These are phyloP conservation scores for Thereuonema tuberculata DNA, from an alignment of 1,140 invertebrate genomes.

Conservation along the genomic window DNA sequence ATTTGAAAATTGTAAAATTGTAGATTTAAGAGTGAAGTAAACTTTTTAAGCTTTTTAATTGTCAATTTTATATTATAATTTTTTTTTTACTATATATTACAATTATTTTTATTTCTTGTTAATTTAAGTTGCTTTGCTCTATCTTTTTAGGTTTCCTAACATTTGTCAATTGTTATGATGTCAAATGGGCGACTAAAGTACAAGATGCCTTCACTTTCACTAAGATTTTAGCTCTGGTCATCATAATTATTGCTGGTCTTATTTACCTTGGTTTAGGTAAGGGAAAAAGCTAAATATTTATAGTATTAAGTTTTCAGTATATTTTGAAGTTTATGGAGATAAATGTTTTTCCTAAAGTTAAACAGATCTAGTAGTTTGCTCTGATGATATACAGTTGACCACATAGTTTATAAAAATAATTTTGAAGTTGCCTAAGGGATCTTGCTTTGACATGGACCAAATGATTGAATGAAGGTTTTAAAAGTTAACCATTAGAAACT, in stretches of 20 bases:
- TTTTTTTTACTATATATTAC: neutral
- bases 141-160: constrained; percentile 66
- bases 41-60: constrained; percentile 6
- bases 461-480: no score
- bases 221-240: constrained; percentile 75
- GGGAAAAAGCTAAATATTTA: constrained; percentile 8
- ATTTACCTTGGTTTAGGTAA: constrained; percentile 37
- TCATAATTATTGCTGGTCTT: constrained; percentile 76
- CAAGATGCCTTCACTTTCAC: constrained; percentile 88
- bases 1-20: constrained; percentile 3
- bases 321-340: neutral
- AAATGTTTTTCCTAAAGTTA: constrained; percentile 11
- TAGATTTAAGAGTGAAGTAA: neutral
- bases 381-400: no score
- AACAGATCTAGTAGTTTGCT: constrained; percentile 3
- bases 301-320: constrained; percentile 2
- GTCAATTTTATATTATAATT: constrained; percentile 4
- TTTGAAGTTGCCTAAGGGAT: no score
- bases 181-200: constrained; percentile 83
- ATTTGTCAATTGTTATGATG: constrained; percentile 88
- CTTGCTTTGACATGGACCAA: no score
- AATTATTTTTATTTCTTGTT: neutral
- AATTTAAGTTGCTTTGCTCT: neutral
- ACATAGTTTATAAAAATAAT: no score
- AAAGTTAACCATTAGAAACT: no score